These are phyloP conservation scores for Atlantisia rogersi DNA, from an alignment of 2,113 vertebrate genomes.

Conservation along the genomic window DNA sequence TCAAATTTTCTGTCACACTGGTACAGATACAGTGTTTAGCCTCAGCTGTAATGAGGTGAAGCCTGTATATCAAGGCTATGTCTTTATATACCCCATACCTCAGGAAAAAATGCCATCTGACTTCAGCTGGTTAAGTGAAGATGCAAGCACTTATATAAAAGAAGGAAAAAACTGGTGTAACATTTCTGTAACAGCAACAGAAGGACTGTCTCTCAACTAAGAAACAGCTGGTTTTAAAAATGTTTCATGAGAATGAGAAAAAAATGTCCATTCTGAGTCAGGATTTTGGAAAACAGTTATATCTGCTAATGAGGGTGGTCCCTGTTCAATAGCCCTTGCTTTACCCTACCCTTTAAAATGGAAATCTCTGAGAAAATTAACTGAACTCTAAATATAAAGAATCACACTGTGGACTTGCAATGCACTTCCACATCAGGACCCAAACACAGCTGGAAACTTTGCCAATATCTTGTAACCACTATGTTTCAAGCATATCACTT, in stretches of 20 bases:
- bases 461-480: neutral
- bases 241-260: neutral
- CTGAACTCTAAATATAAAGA: neutral
- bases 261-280: neutral
- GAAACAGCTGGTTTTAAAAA: neutral
- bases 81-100: neutral
- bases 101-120: neutral
- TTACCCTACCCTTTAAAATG: neutral
- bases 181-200: neutral
- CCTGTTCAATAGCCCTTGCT: neutral
- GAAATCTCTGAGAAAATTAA: neutral
- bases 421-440: neutral
- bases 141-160: neutral
- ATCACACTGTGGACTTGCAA: neutral
- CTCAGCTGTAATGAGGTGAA: neutral
- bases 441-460: neutral
- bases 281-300: neutral
- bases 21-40: neutral
- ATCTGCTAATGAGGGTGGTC: neutral
- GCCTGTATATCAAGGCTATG: neutral
- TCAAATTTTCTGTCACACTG: neutral
- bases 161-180: neutral
- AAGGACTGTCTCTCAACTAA: neutral
- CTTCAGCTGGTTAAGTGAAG: neutral
- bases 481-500: neutral